A percentile compares a stretch with the other conserved stretches of the same genome.
Evolutionary conservation across 2,888 invertebrate species (phyloP).

Genomic region (Lepidochrysops patricia): DNA sequence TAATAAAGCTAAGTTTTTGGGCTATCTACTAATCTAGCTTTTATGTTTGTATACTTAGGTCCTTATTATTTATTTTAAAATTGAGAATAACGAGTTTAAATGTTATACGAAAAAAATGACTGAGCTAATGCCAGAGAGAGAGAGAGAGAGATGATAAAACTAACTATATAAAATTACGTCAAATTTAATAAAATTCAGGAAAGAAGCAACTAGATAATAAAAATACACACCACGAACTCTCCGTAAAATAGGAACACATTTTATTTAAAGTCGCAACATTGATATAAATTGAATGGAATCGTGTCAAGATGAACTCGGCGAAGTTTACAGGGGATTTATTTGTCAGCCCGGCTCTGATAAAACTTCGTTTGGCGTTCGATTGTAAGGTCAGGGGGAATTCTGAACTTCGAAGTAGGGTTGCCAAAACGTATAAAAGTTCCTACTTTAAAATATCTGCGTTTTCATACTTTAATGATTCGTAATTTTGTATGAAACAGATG

Average conservation of each 20-base stretch:
- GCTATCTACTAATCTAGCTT: too few relatives aligned
- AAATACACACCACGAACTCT: neutral
- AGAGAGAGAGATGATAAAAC: too few relatives aligned
- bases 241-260: neutral
- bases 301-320: slow-evolving; percentile 39
- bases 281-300: slow-evolving; percentile 13
- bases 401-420: slow-evolving; percentile 47
- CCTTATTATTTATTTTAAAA: too few relatives aligned
- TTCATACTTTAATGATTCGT: neutral
- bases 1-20: too few relatives aligned
- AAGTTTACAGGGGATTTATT: slow-evolving; percentile 65
- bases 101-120: too few relatives aligned
- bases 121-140: too few relatives aligned
- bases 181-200: neutral
- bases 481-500: neutral
- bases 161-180: too few relatives aligned
- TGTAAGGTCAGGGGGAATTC: slow-evolving; percentile 58
- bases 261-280: slow-evolving; percentile 6
- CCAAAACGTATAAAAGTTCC: too few relatives aligned
- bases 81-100: too few relatives aligned
- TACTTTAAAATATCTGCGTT: too few relatives aligned
- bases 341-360: slow-evolving; percentile 69
- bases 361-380: slow-evolving; percentile 70
- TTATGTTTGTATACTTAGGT: too few relatives aligned
- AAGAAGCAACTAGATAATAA: neutral